Base-by-base conservation (phyloP, 2,888 invertebrate genomes). In the Heliconius charithonia region DNA sequence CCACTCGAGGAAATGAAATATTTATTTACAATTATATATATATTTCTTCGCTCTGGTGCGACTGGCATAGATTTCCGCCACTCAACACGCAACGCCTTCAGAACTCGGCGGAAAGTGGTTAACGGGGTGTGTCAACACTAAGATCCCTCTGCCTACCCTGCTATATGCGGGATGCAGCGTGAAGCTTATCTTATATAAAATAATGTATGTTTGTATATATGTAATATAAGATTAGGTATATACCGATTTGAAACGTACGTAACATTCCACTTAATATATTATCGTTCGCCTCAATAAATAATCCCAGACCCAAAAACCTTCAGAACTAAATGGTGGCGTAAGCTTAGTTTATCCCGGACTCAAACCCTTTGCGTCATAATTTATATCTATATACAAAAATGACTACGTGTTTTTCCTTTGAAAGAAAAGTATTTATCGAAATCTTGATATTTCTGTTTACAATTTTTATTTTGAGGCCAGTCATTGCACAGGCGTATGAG, bases 241-340 rank as follows among this genome's bases (percentile, higher is more conserved):
- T 74, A 22, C 1, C 32, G 27, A 25, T 32, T 59, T 37, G n/a
- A 45, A 45, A 74, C 19, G 41, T 62, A 65, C 63, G 45, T 12
- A 25, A 25, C 62, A 74, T 74, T 74, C 74, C 74, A 29, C 29
- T 65, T 74, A 45, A 74, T 65, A 65, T 63, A 65, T 74, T 74
- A 74, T 74, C 63, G 63, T 65, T 45, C 72, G 56, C 41, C 13
- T 22, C 74, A 45, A 63, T 63, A 74, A 74, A 63, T 63, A 74
- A 74, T 62, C 65, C 62, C 41, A 22, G 27, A 41, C n/a, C 41
- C 41, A 19, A 41, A 41, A 74, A 29, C 45, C 74, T 74, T 74
- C 22, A 12, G 63, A 65, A 27, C 27, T 63, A 63, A 63, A 74
- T 6, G 37, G 27, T 63, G 25, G 27, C 27, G 27, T 65, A 74